Evolutionary conservation across 2,113 vertebrate genomes (phyloP).

Genomic region (Ammodytes marinus): DNA sequence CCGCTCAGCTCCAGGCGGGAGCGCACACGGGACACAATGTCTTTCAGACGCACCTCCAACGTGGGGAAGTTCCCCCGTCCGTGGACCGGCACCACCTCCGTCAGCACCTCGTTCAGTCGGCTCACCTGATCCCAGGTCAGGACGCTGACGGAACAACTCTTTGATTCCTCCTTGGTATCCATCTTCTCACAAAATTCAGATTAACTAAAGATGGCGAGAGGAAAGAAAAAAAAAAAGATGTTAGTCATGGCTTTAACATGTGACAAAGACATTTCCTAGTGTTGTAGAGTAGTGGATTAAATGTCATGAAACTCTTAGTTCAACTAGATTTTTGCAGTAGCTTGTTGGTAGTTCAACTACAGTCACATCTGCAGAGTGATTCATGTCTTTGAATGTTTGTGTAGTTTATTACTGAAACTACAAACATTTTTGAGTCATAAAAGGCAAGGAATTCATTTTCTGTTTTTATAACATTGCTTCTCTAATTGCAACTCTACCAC

Average conservation of each 20-base stretch:
- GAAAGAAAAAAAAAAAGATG: neutral
- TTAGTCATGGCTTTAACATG: neutral
- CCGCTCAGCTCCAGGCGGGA: slow-evolving; percentile 87
- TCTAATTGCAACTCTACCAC: too few relatives aligned
- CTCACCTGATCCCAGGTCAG: slow-evolving; percentile 96
- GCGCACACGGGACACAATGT: slow-evolving; percentile 94
- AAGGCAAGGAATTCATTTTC: too few relatives aligned
- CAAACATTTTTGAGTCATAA: too few relatives aligned
- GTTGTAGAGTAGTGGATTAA: too few relatives aligned
- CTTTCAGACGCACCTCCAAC: slow-evolving; percentile 92
- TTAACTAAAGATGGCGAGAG: slow-evolving; percentile 21
- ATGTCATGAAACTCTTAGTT: too few relatives aligned
- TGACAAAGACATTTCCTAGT: neutral
- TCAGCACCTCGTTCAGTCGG: slow-evolving; percentile 92
- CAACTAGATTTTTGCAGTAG: too few relatives aligned
- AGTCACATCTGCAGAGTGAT: too few relatives aligned
- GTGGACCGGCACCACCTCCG: slow-evolving; percentile 92
- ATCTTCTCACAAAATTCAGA: slow-evolving; percentile 67
- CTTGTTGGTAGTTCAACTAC: too few relatives aligned
- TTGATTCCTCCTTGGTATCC: slow-evolving; percentile 82
- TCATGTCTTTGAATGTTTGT: too few relatives aligned
- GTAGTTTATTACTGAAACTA: too few relatives aligned
- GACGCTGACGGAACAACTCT: slow-evolving; percentile 83
- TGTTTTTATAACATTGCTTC: too few relatives aligned
- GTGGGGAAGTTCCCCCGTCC: slow-evolving; percentile 98